Evolutionary conservation across 2,113 vertebrate genomes (phyloP).

Genomic region (Agapornis roseicollis): DNA sequence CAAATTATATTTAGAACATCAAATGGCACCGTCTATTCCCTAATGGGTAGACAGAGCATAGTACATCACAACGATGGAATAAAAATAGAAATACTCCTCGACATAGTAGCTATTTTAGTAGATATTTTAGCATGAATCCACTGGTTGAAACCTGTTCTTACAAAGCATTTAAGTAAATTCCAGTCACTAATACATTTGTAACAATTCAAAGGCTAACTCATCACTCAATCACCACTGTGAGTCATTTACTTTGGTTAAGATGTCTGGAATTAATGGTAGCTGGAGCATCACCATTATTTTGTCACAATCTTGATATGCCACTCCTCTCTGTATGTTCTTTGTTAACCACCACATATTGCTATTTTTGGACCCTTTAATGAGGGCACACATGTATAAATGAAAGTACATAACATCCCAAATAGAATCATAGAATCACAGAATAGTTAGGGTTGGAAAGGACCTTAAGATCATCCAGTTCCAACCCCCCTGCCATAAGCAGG

Average conservation of each 20-base stretch:
- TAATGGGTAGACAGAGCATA: not conserved
- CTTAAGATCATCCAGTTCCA: too few relatives aligned
- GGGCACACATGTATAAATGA: not conserved
- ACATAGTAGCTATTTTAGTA: not conserved
- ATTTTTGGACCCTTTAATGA: constrained; percentile 29
- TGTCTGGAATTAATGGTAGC: not conserved
- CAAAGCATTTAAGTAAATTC: not conserved
- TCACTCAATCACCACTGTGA: not conserved
- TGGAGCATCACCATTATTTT: not conserved
- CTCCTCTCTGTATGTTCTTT: not conserved
- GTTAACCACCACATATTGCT: not conserved
- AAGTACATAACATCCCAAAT: not conserved
- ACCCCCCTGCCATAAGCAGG: too few relatives aligned
- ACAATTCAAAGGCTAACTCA: not conserved
- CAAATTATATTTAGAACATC: not conserved
- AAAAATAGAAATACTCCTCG: not conserved
- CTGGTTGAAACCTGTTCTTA: not conserved
- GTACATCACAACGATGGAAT: not conserved
- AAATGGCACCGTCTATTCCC: not conserved
- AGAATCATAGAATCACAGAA: too few relatives aligned
- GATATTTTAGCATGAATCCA: not conserved
- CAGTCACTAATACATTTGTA: not conserved
- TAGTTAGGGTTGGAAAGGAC: too few relatives aligned
- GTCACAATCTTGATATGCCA: not conserved
- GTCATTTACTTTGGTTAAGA: not conserved